A percentile compares a stretch with the other conserved stretches of the same genome.
Evolutionary conservation across 1,140 invertebrate species (phyloP).

Genomic region (Papilio dardanus): DNA sequence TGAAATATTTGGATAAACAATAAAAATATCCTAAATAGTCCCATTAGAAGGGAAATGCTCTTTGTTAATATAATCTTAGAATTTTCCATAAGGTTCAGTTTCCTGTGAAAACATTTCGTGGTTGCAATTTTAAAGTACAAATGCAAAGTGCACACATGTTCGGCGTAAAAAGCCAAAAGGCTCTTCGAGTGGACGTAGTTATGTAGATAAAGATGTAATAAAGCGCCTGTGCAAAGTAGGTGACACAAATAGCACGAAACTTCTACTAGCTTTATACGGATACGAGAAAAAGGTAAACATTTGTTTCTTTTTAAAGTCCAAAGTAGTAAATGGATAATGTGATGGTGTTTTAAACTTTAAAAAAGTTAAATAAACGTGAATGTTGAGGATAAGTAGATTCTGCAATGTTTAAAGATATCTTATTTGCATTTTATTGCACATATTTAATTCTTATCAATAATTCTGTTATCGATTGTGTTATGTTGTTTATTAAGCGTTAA

Average conservation of each 20-base stretch:
- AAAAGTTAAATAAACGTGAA: not conserved
- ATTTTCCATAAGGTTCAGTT: not conserved
- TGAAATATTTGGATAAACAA: too few relatives aligned
- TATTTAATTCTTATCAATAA: not conserved
- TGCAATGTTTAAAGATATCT: not conserved
- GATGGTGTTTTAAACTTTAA: not conserved
- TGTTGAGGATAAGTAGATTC: not conserved
- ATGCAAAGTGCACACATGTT: constrained; percentile 11
- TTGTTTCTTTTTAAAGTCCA: constrained; percentile 20
- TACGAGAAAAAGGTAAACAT: constrained; percentile 16
- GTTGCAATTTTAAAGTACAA: constrained; percentile 15
- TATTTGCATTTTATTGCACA: not conserved
- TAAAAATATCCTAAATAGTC: too few relatives aligned
- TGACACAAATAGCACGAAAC: constrained; percentile 32
- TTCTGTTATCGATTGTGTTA: not conserved
- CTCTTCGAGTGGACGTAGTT: constrained; percentile 23
- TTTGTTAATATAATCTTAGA: too few relatives aligned
- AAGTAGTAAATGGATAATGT: constrained; percentile 1
- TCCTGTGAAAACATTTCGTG: not conserved
- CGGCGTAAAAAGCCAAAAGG: constrained; percentile 20
- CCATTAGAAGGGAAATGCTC: too few relatives aligned
- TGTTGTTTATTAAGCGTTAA: not conserved
- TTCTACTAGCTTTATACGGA: constrained; percentile 24
- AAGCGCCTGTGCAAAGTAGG: constrained; percentile 24
- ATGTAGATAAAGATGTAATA: constrained; percentile 34